Conservation (phyloP, 1,140 invertebrate species). For the Drosophila arizonae region DNA sequence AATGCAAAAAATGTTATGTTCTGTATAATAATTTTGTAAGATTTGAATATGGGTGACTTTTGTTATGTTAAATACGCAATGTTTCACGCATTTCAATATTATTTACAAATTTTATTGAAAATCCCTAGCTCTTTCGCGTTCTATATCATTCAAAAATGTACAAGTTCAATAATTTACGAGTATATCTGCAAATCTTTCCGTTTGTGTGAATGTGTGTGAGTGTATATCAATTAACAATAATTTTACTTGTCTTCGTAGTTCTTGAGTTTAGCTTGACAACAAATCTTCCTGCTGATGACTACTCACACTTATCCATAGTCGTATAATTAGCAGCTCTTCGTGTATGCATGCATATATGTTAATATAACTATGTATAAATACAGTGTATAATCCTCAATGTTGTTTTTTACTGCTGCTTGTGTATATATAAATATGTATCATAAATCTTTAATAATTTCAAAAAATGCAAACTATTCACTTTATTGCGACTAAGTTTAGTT, state of each 20-base stretch:
- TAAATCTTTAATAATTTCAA: slow-evolving; percentile 49
- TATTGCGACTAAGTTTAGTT: slow-evolving; percentile 30
- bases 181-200: slow-evolving; percentile 22
- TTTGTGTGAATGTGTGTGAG: neutral
- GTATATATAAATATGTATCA: slow-evolving; percentile 27
- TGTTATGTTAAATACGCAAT: slow-evolving; percentile 3
- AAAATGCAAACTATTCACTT: slow-evolving; percentile 53
- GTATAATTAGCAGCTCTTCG: slow-evolving; percentile 49
- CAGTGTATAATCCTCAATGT: slow-evolving; percentile 59
- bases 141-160: slow-evolving; percentile 31
- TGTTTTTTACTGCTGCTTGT: slow-evolving; percentile 39
- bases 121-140: slow-evolving; percentile 37
- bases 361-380: slow-evolving; percentile 65
- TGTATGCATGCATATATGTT: slow-evolving; percentile 43
- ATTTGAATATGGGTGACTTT: slow-evolving; percentile 27
- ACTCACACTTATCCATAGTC: slow-evolving; percentile 24
- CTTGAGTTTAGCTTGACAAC: slow-evolving; percentile 15
- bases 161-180: slow-evolving; percentile 25
- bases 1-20: slow-evolving; percentile 74
- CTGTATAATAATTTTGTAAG: slow-evolving; percentile 56
- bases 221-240: slow-evolving; percentile 34
- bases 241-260: slow-evolving; percentile 20
- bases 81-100: slow-evolving; percentile 44
- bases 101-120: slow-evolving; percentile 61
- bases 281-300: slow-evolving; percentile 11